Conservation (phyloP, 2,797 vertebrate species). For the Hafferia zeledoni region DNA sequence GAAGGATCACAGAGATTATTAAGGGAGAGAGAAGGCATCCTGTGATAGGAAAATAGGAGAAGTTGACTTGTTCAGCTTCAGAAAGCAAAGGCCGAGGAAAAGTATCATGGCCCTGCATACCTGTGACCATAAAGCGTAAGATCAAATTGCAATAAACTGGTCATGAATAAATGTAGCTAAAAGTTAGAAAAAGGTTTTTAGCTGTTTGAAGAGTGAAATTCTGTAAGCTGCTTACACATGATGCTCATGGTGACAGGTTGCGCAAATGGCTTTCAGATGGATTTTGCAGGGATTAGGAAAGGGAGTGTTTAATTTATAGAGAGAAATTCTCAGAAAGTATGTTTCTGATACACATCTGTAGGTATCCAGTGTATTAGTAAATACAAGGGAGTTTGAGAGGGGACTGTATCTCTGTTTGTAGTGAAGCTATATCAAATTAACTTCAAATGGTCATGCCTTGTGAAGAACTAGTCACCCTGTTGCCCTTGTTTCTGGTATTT, state of each 20-base stretch:
- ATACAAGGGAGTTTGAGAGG: background rate
- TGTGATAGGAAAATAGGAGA: background rate
- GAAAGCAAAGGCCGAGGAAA: background rate
- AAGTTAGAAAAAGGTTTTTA: background rate
- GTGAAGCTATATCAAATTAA: background rate
- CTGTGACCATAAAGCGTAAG: background rate
- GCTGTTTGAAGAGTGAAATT: background rate
- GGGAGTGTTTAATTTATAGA: background rate
- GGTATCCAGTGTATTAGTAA: background rate
- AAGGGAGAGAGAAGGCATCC: background rate
- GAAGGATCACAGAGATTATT: background rate
- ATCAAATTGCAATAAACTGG: background rate
- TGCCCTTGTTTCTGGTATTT: background rate
- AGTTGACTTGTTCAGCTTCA: background rate
- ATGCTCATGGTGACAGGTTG: background rate
- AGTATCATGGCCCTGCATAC: background rate
- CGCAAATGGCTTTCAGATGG: slow-evolving; percentile 22
- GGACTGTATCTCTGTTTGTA: background rate
- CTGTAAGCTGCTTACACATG: background rate
- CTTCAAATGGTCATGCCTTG: background rate
- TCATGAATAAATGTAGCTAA: background rate
- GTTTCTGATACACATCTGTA: background rate
- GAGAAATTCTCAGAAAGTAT: background rate
- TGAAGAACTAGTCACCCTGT: background rate
- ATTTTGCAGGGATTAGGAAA: slow-evolving; percentile 18